Evolutionary conservation across 2,888 invertebrate genomes (phyloP).

Genomic region (Sphaeridia pumilis): DNA sequence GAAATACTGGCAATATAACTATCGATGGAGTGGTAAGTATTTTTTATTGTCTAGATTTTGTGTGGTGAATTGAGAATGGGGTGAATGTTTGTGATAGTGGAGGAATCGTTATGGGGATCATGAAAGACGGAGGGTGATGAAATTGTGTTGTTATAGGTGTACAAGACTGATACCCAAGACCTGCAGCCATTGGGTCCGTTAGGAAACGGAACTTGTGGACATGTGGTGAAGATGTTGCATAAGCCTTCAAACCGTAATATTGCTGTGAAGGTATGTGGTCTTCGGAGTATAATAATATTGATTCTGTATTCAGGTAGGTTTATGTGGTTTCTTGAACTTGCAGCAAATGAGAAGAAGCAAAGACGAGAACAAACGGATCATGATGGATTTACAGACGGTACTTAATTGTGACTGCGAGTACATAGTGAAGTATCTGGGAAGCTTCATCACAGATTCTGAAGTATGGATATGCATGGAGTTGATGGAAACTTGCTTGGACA

Average conservation of each 20-base stretch:
- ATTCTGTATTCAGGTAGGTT: neutral
- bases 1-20: conserved; percentile 78
- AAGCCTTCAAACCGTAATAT: conserved; percentile 71
- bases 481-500: conserved; percentile 98
- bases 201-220: conserved; percentile 92
- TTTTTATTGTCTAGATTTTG: neutral
- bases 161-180: conserved; percentile 69
- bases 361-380: conserved; percentile 94
- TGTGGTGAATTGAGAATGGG: neutral
- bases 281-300: neutral
- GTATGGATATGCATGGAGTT: conserved; percentile 99
- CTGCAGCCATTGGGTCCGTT: conserved; percentile 75
- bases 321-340: conserved; percentile 28
- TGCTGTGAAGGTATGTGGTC: conserved; percentile 71
- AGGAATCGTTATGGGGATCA: neutral
- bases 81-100: neutral
- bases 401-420: conserved; percentile 93
- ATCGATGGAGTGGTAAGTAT: conserved; percentile 54
- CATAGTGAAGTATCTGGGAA: conserved; percentile 94
- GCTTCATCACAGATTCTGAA: conserved; percentile 92
- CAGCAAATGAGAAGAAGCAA: conserved; percentile 92
- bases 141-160: conserved; percentile 45
- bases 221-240: conserved; percentile 93
- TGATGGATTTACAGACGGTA: conserved; percentile 97
- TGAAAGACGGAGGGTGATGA: neutral